Evolutionary conservation across 2,797 vertebrate species (phyloP).

Genomic region (Hemibagrus guttatus): DNA sequence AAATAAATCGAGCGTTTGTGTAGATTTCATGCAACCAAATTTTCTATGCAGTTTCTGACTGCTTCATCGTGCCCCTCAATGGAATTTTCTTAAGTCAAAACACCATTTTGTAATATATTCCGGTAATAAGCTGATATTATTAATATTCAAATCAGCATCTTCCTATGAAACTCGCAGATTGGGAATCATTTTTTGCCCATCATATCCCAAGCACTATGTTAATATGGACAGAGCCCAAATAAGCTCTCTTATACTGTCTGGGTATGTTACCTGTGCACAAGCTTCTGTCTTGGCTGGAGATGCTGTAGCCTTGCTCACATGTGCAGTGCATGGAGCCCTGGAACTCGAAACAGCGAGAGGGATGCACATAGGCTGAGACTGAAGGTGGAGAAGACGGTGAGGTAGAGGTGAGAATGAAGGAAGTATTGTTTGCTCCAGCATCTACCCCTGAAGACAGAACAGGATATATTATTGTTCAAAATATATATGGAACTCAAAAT

Average conservation of each 20-base stretch:
- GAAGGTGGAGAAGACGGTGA: conserved; percentile 7
- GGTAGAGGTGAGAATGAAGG: conserved; percentile 21
- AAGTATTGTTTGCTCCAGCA: conserved; percentile 24
- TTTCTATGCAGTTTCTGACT: neutral
- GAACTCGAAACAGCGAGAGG: conserved; percentile 71
- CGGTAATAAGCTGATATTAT: neutral
- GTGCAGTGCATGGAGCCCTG: conserved; percentile 74
- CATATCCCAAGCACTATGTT: neutral
- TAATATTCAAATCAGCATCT: neutral
- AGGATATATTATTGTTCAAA: neutral
- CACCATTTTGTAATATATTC: neutral
- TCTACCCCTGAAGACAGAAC: conserved; percentile 48
- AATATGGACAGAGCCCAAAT: neutral
- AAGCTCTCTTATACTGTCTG: neutral
- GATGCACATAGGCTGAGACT: conserved; percentile 51
- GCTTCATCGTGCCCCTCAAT: neutral
- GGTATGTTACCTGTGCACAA: conserved; percentile 70
- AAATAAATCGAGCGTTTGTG: neutral
- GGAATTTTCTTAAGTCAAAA: too few species aligned
- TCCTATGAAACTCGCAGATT: neutral
- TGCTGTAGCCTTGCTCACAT: conserved; percentile 76
- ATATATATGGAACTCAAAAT: neutral
- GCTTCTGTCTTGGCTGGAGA: conserved; percentile 72
- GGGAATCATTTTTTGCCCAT: neutral
- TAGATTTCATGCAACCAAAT: neutral